Conservation (phyloP, 2,888 invertebrate species). For the Sericinus montela region DNA sequence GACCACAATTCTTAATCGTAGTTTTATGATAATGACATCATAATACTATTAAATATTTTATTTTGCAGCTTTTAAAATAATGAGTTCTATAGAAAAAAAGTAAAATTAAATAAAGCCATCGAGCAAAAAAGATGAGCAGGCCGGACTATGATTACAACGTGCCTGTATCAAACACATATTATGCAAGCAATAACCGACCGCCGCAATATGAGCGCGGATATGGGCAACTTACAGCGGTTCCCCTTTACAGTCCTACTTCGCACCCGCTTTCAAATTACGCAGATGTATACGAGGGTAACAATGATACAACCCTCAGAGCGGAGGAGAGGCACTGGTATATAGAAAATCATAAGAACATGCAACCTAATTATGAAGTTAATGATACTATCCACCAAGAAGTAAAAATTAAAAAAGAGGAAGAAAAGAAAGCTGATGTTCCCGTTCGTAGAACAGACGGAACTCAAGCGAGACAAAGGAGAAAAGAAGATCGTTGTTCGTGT, state of each 20-base stretch:
- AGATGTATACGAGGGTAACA: slow-evolving; percentile 74
- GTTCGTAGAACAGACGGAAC: slow-evolving; percentile 53
- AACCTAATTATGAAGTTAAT: slow-evolving; percentile 56
- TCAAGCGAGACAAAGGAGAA: slow-evolving; percentile 61
- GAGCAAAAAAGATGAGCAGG: slow-evolving; percentile 74
- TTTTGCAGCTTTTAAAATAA: slow-evolving; percentile 5
- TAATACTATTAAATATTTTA: slow-evolving; percentile 22
- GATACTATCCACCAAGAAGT: slow-evolving; percentile 65
- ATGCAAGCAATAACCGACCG: slow-evolving; percentile 65
- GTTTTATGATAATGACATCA: slow-evolving; percentile 45
- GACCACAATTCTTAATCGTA: neutral
- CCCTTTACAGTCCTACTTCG: slow-evolving; percentile 65
- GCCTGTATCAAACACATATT: slow-evolving; percentile 70
- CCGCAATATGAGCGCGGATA: slow-evolving; percentile 72
- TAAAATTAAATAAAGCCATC: slow-evolving; percentile 71
- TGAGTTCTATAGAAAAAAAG: slow-evolving; percentile 31
- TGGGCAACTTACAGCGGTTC: slow-evolving; percentile 60
- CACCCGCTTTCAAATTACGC: slow-evolving; percentile 73
- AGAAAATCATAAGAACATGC: slow-evolving; percentile 73
- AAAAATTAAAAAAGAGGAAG: slow-evolving; percentile 72
- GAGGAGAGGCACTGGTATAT: slow-evolving; percentile 76
- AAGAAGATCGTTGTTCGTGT: slow-evolving; percentile 73
- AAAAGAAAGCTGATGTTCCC: slow-evolving; percentile 62
- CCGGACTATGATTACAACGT: slow-evolving; percentile 74
- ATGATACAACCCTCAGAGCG: slow-evolving; percentile 72